These are phyloP conservation scores for Drosophila paramelanica DNA, from an alignment of 2,888 invertebrate genomes.

Conservation along the genomic window DNA sequence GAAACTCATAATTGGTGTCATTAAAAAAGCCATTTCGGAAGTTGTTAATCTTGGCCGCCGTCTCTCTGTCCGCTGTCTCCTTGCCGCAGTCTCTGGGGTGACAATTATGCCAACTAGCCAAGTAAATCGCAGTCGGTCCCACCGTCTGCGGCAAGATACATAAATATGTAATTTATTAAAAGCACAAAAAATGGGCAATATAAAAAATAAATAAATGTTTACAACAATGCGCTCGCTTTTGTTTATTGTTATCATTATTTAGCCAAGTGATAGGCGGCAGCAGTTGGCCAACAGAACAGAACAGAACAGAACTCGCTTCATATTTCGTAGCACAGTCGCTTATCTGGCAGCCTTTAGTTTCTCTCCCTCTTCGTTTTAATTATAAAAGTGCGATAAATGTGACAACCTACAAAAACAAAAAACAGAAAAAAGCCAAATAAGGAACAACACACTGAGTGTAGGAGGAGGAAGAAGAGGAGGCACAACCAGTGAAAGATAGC, in stretches of 20 bases:
- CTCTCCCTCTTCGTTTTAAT: slow-evolving; percentile 57
- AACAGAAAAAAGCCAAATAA: slow-evolving; percentile 17
- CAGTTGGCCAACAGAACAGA: slow-evolving; percentile 16
- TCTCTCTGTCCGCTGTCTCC: neutral
- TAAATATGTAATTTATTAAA: slow-evolving; percentile 81
- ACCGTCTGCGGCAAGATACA: slow-evolving; percentile 50
- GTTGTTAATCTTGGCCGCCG: slow-evolving; percentile 75
- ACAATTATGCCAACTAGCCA: slow-evolving; percentile 76
- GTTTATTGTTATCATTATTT: slow-evolving; percentile 81
- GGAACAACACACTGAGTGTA: neutral
- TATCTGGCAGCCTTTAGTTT: slow-evolving; percentile 47
- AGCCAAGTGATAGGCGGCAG: slow-evolving; percentile 72
- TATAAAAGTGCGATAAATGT: slow-evolving; percentile 80
- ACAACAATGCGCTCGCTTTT: slow-evolving; percentile 69
- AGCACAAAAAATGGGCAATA: slow-evolving; percentile 29
- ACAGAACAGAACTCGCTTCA: slow-evolving; percentile 24
- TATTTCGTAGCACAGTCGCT: slow-evolving; percentile 50
- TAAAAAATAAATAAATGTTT: slow-evolving; percentile 53
- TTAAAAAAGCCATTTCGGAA: slow-evolving; percentile 81
- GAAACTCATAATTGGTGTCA: slow-evolving; percentile 82
- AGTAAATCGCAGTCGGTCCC: slow-evolving; percentile 32
- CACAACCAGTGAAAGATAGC: slow-evolving; percentile 53
- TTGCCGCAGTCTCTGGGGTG: neutral
- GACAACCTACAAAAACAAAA: slow-evolving; percentile 50
- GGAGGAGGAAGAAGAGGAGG: neutral